Evolutionary conservation across 2,888 invertebrate species (phyloP).

Genomic region (Ferdinandea cuprea): DNA sequence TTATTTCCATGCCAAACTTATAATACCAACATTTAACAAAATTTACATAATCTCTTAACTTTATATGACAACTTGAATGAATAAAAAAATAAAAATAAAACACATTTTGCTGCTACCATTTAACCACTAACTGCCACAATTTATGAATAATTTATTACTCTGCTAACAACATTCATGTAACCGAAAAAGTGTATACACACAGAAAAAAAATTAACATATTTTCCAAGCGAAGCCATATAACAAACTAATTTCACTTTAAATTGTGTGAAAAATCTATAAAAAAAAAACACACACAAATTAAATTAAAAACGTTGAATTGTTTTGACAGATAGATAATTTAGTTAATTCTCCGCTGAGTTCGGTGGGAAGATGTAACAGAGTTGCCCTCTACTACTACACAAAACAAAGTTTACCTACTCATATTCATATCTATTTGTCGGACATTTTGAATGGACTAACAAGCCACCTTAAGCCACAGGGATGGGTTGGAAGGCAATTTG

Average conservation of each 20-base stretch:
- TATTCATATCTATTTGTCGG: background rate
- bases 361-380: constrained; percentile 31
- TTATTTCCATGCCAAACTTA: constrained; percentile 1
- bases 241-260: constrained; percentile 39
- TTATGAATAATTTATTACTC: constrained; percentile 54
- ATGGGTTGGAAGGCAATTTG: constrained; percentile 52
- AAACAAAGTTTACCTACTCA: background rate
- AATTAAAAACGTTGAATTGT: constrained; percentile 54
- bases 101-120: constrained; percentile 39
- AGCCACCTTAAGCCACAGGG: constrained; percentile 29
- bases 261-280: constrained; percentile 60
- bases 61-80: constrained; percentile 21
- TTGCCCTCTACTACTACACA: background rate
- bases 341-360: constrained; percentile 25
- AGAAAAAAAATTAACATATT: constrained; percentile 31
- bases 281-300: no score
- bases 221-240: constrained; percentile 4
- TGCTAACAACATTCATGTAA: constrained; percentile 47
- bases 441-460: constrained; percentile 34
- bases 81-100: background rate
- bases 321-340: constrained; percentile 62
- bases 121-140: constrained; percentile 45
- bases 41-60: constrained; percentile 24
- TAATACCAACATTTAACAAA: constrained; percentile 1
- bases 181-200: background rate